Conservation (phyloP, 2,113 vertebrate genomes). For the Sterna hirundo region DNA sequence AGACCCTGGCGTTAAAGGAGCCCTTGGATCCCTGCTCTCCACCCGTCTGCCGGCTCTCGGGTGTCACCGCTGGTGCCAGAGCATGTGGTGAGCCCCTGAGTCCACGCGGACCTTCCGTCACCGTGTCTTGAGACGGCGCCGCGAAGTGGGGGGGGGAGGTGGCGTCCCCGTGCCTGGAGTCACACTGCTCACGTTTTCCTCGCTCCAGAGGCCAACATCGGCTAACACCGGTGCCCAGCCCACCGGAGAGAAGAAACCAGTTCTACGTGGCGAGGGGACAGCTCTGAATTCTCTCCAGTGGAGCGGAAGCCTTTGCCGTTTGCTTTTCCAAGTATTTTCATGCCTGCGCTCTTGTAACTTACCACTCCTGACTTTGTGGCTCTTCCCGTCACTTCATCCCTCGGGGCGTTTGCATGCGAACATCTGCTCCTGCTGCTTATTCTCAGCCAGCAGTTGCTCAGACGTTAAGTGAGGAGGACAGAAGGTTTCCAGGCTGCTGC, state of each 20-base stretch:
- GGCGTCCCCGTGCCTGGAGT: too few relatives aligned
- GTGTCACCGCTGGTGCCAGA: not conserved
- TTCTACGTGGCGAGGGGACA: not conserved
- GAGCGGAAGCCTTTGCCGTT: not conserved
- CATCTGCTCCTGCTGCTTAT: not conserved
- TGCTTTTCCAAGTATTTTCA: not conserved
- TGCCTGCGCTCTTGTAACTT: not conserved
- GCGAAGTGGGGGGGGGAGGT: not conserved
- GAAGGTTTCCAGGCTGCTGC: not conserved
- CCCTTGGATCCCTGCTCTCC: not conserved
- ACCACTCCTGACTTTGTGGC: fast-evolving
- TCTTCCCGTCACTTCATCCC: not conserved
- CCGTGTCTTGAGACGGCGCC: not conserved
- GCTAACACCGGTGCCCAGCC: not conserved
- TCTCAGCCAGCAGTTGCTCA: not conserved
- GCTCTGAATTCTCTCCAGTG: not conserved
- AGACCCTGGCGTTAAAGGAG: not conserved
- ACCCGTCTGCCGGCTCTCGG: not conserved
- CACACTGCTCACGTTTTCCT: not conserved
- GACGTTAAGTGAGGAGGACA: too few relatives aligned
- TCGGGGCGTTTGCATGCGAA: not conserved
- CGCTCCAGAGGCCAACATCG: fast-evolving
- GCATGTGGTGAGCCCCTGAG: not conserved
- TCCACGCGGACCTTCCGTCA: not conserved
- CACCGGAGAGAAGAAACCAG: fast-evolving